Base-by-base conservation (phyloP, 2,113 vertebrate genomes). In the Acinonyx jubatus region DNA sequence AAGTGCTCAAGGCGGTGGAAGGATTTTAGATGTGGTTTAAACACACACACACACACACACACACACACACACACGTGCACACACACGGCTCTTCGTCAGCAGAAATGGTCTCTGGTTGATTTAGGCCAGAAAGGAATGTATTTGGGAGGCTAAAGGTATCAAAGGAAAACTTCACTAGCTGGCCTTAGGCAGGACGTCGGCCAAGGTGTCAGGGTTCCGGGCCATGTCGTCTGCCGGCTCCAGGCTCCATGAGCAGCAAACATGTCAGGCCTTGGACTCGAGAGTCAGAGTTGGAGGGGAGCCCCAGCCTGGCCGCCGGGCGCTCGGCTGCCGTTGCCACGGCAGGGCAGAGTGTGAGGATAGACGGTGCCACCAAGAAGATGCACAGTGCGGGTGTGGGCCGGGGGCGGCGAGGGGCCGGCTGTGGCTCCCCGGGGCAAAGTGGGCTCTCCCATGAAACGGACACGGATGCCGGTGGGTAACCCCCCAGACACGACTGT, bases 151-250 rank as follows among this genome's bases (percentile, higher is more conserved):
- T 55, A 9, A 33, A 41, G 25, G 7, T 14, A 16, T 16, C n/a
- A 12, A 25, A 45, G 36, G 65, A 45, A n/a, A 71, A 18, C 13
- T 29, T 57, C 65, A 2, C 25, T 12, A 36, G 14, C 5, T 23
- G n/a, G 63, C 25, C 61, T 69, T 19, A 5, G 90, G 19, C 65
- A 23, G 65, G n/a, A 68, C 7, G 11, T 5, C 10, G n/a, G 50
- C 27, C 65, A n/a, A 36, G 36, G 33, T 4, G 11, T 31, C 45
- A 25, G 61, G 21, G 15, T 8, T 23, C 12, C 61, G 14, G 27
- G 33, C 15, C 2, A 0, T 52, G 33, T 6, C 0, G 0, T 33
- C 55, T 21, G 33, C 3, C 8, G n/a, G 33, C 18, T 18, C 7
- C 0, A 18, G 65, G 31, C 36, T 61, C 29, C 3, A 11, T 27